phyloP scores from a whole-genome alignment of 2,797 vertebrate genomes.

The Peromyscus nudipes region DNA sequence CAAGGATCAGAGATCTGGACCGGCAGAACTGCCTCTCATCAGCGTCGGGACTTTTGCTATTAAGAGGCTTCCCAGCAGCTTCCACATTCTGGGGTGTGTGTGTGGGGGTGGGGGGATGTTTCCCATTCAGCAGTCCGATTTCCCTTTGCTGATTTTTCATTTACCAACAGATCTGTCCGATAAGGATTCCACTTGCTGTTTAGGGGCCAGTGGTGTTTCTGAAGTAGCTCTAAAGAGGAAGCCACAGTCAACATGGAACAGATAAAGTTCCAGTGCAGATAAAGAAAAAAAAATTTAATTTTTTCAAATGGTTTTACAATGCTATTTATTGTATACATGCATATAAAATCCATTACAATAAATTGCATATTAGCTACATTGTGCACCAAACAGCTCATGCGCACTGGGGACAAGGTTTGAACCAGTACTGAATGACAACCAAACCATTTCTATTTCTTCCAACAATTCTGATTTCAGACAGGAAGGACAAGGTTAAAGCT shows the following conservation, averaged over 20 bases:
- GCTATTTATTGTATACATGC: not conserved
- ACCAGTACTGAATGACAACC: not conserved
- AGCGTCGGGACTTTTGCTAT: not conserved
- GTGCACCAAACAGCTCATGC: not conserved
- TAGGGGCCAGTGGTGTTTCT: not conserved
- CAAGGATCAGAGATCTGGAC: not conserved
- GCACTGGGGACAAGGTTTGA: not conserved
- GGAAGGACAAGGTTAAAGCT: not conserved
- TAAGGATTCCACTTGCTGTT: not conserved
- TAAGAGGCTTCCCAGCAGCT: conserved; percentile 10
- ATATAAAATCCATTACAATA: not conserved
- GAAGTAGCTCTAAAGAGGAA: conserved; percentile 24
- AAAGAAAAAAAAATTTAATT: not conserved
- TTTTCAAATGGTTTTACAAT: not conserved
- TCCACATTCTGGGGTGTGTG: not conserved
- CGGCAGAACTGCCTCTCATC: not conserved
- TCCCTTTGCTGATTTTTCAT: not conserved
- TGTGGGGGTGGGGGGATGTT: no score
- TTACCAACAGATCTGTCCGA: not conserved
- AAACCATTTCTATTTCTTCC: not conserved
- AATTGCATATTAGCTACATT: not conserved
- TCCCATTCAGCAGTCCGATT: no score
- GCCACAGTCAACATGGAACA: not conserved
- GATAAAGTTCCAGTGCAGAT: no score
- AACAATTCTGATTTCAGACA: not conserved